Evolutionary conservation across 2,888 invertebrate genomes (phyloP).

Genomic region (Rhagonycha lutea): DNA sequence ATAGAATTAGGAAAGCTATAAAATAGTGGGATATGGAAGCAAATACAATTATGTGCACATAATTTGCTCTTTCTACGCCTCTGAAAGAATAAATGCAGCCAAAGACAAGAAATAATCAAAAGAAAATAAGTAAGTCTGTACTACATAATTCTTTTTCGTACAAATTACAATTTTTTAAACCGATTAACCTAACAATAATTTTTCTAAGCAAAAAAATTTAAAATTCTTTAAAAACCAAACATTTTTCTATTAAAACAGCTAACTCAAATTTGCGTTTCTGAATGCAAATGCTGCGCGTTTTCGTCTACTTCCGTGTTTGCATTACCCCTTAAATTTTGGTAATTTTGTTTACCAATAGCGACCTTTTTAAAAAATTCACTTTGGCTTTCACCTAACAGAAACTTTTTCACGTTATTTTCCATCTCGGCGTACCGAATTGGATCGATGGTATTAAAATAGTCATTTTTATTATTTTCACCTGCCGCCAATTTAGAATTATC

Average conservation of each 20-base stretch:
- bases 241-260: slow-evolving; percentile 5
- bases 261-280: slow-evolving; percentile 46
- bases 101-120: not conserved
- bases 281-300: slow-evolving; percentile 28
- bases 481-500: slow-evolving; percentile 51
- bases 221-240: not conserved
- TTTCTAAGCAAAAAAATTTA: not conserved
- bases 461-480: slow-evolving; percentile 43
- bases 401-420: slow-evolving; percentile 79
- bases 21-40: not conserved
- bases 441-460: slow-evolving; percentile 54
- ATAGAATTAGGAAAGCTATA: not conserved
- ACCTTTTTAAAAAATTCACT: slow-evolving; percentile 48
- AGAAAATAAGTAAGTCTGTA: not conserved
- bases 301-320: slow-evolving; percentile 5
- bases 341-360: slow-evolving; percentile 48
- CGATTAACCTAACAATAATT: not conserved
- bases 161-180: not conserved
- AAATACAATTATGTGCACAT: not conserved
- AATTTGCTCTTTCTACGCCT: not conserved
- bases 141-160: not conserved
- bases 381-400: slow-evolving; percentile 59
- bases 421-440: slow-evolving; percentile 65
- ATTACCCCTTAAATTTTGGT: slow-evolving; percentile 38
- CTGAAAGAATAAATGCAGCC: not conserved